Evolutionary conservation across 2,797 vertebrate species (phyloP).

Genomic region (Mormyrops boulengeri): DNA sequence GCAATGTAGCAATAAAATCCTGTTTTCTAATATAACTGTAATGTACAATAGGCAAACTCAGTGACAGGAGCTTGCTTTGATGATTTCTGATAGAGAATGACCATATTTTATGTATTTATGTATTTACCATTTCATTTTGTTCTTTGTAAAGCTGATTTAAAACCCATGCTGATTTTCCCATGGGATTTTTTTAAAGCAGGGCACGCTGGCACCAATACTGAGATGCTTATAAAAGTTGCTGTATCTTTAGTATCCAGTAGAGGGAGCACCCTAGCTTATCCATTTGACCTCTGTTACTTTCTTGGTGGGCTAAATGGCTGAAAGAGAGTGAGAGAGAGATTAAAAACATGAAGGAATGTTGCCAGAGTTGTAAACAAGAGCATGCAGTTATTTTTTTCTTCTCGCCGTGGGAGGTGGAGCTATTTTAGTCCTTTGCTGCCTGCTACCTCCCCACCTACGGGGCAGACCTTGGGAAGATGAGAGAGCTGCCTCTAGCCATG

Average conservation of each 20-base stretch:
- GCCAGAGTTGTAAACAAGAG: neutral
- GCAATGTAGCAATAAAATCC: neutral
- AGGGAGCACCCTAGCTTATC: neutral
- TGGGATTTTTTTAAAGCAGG: neutral
- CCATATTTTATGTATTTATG: neutral
- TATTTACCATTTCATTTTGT: neutral
- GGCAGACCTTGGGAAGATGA: neutral
- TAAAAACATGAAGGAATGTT: neutral
- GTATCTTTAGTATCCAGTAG: slow-evolving; percentile 7
- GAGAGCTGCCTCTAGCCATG: slow-evolving; percentile 14
- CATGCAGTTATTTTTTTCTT: neutral
- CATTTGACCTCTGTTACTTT: neutral
- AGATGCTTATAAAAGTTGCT: neutral
- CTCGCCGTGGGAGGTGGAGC: neutral
- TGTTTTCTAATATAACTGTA: neutral
- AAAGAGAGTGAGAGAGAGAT: neutral
- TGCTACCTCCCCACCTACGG: neutral
- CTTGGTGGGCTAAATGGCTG: neutral
- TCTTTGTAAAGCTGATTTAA: neutral
- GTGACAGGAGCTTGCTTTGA: neutral
- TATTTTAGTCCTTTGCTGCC: neutral
- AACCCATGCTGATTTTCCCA: neutral
- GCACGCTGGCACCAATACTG: neutral
- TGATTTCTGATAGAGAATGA: neutral
- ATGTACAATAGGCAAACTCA: neutral